Evolutionary conservation across 2,113 vertebrate species (phyloP).

Genomic region (Columba janthina): DNA sequence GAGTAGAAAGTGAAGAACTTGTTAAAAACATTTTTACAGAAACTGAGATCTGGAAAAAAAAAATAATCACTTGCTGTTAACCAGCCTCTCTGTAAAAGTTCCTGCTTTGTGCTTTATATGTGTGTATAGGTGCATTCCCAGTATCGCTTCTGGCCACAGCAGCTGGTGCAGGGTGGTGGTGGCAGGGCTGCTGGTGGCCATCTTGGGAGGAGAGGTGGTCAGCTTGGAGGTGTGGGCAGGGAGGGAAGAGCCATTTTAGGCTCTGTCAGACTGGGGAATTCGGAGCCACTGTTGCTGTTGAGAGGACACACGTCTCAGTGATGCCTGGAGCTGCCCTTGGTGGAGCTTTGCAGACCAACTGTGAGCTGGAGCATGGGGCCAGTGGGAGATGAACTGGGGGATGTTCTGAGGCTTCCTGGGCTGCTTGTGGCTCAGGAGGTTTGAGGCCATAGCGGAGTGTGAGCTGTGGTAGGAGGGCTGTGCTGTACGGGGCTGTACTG

Average conservation of each 20-base stretch:
- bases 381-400: not conserved
- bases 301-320: rapidly evolving
- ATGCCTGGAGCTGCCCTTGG: not conserved
- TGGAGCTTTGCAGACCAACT: not conserved
- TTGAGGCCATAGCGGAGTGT: not conserved
- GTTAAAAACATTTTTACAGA: not conserved
- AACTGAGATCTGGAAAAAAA: not conserved
- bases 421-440: not conserved
- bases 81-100: not conserved
- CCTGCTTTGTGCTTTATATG: not conserved
- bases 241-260: not conserved
- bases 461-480: not conserved
- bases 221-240: not conserved
- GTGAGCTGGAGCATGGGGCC: not conserved
- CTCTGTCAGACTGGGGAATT: not conserved
- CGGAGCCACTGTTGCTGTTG: rapidly evolving
- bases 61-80: not conserved
- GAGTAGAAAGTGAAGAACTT: not conserved
- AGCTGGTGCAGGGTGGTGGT: not conserved
- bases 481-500: not conserved
- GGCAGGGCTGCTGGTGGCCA: rapidly evolving
- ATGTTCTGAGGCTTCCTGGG: not conserved
- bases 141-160: not conserved
- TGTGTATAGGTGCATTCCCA: not conserved
- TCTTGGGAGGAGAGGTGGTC: not conserved